phyloP scores from a whole-genome alignment of 1,140 invertebrate genomes.

The Pachypeltis micranthus region DNA sequence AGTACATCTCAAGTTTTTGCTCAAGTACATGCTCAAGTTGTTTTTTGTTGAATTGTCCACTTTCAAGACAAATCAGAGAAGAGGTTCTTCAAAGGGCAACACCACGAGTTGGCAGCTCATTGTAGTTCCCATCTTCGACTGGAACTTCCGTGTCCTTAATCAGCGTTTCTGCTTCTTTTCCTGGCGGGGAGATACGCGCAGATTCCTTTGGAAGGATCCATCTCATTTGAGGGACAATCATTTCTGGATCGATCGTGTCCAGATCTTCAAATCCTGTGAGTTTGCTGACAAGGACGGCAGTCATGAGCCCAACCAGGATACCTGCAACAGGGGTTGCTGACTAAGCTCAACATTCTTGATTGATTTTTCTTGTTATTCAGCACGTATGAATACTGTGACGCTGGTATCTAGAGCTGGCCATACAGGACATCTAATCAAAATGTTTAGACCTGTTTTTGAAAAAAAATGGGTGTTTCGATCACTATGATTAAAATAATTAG shows the following conservation, averaged over 20 bases:
- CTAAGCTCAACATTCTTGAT: not conserved
- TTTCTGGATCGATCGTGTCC: not conserved
- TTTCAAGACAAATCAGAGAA: no score
- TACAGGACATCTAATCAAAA: not conserved
- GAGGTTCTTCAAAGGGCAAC: no score
- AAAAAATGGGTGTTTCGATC: not conserved
- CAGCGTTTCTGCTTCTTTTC: no score
- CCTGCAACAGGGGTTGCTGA: not conserved
- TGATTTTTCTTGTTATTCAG: not conserved
- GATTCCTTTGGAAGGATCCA: not conserved
- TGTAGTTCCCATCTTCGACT: no score
- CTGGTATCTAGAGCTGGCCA: not conserved
- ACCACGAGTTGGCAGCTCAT: no score
- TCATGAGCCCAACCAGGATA: not conserved
- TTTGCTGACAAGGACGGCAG: not conserved
- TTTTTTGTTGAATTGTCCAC: no score
- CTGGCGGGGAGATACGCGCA: no score
- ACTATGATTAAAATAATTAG: not conserved
- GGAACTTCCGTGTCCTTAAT: no score
- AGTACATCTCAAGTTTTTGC: no score
- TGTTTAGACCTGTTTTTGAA: not conserved
- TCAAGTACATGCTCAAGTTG: no score
- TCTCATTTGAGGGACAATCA: not conserved
- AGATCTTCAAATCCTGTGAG: not conserved
- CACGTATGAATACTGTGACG: not conserved